phyloP scores from a whole-genome alignment of 2,797 vertebrate species.

The Ambastaia sidthimunki region DNA sequence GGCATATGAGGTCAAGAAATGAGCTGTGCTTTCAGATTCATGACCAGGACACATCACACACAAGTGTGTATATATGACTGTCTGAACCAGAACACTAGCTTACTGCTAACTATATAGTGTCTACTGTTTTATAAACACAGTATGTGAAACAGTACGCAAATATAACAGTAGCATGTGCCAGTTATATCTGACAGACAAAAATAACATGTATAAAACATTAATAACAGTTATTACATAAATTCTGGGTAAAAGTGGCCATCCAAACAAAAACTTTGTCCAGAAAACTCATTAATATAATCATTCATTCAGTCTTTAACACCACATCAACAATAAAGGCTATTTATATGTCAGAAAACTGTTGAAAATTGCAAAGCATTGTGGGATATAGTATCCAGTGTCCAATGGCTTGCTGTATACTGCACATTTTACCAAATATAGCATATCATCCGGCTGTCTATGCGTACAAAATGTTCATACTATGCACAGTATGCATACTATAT shows the following conservation, averaged over 20 bases:
- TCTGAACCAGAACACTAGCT: neutral
- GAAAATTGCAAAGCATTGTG: too few relatives aligned
- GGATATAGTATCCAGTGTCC: too few relatives aligned
- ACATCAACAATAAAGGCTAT: too few relatives aligned
- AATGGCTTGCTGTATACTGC: neutral
- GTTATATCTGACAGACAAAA: too few relatives aligned
- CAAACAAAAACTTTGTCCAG: too few relatives aligned
- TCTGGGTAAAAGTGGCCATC: too few relatives aligned
- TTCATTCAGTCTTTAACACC: too few relatives aligned
- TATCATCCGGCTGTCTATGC: neutral
- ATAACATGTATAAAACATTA: too few relatives aligned
- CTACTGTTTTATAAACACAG: neutral
- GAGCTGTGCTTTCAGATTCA: neutral
- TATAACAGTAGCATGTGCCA: neutral
- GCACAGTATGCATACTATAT: neutral
- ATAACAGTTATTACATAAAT: too few relatives aligned
- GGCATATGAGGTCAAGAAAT: neutral
- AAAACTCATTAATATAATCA: too few relatives aligned
- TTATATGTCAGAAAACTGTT: too few relatives aligned
- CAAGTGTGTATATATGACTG: neutral
- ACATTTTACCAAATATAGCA: neutral
- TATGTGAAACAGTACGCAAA: neutral
- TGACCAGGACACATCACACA: neutral
- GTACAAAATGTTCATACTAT: neutral
- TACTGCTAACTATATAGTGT: neutral